Percentiles rank a stretch among this genome's conserved stretches.
These are phyloP conservation scores for Calephelis nemesis DNA, from an alignment of 1,140 invertebrate species.

Conservation along the genomic window DNA sequence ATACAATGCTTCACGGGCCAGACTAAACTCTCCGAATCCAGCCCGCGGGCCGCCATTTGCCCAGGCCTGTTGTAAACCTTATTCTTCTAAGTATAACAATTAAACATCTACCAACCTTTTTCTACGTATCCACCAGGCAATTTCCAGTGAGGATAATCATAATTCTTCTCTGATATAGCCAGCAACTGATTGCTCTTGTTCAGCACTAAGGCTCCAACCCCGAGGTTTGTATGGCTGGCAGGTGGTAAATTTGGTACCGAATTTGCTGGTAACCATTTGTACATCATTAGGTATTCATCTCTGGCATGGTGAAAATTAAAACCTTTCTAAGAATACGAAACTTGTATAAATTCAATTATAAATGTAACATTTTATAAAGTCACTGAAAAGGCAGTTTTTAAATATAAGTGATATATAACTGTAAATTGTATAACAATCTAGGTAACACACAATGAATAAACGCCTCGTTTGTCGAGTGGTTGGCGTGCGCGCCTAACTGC, in stretches of 20 bases:
- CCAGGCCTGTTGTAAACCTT: no score
- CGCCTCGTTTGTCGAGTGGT: no score
- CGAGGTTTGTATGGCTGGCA: constrained; percentile 92
- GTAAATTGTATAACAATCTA: no score
- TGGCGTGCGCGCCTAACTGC: no score
- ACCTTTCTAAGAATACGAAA: constrained; percentile 82
- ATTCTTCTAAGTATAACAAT: no score
- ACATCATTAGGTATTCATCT: constrained; percentile 88
- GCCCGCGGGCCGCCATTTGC: no score
- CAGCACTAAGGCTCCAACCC: constrained; percentile 92
- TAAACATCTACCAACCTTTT: constrained; percentile 80
- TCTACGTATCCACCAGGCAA: constrained; percentile 95
- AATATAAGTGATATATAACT: neutral
- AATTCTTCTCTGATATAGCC: constrained; percentile 88
- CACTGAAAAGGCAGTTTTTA: neutral
- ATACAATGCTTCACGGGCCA: no score
- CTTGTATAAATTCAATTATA: constrained; percentile 32
- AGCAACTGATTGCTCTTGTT: constrained; percentile 88
- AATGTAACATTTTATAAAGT: constrained; percentile 17
- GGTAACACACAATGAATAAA: no score
- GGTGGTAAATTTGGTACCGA: constrained; percentile 84
- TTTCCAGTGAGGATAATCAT: constrained; percentile 88
- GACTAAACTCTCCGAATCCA: no score
- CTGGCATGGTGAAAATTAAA: constrained; percentile 95
- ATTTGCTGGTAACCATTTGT: constrained; percentile 87